Percentiles rank a stretch among this genome's conserved stretches.
These are phyloP conservation scores for Corythornis vintsioides DNA, from an alignment of 2,113 vertebrate species.

Conservation along the genomic window DNA sequence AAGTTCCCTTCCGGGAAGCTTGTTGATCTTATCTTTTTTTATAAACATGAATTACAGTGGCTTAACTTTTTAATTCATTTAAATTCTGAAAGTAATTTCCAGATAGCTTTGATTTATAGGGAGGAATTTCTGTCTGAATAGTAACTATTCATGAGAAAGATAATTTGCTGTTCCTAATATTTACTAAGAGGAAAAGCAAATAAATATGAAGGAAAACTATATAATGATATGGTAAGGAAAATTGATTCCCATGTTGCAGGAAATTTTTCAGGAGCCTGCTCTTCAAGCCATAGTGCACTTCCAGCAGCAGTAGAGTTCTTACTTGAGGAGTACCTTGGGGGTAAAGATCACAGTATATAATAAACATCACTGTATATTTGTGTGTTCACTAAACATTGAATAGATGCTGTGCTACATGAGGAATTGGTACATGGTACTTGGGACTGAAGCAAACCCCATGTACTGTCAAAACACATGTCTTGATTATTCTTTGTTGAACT, in stretches of 20 bases:
- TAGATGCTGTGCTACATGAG: background rate
- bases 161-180: background rate
- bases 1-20: background rate
- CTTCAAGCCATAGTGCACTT: background rate
- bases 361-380: background rate
- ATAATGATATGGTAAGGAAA: background rate
- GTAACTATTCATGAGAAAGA: background rate
- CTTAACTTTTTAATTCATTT: conserved; percentile 18
- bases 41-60: conserved; percentile 4
- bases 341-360: background rate
- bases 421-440: background rate
- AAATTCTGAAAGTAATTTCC: background rate
- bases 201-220: background rate
- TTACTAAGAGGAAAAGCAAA: background rate
- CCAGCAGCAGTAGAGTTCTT: background rate
- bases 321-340: background rate
- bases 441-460: no score
- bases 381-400: background rate
- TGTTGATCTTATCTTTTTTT: background rate
- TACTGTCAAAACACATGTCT: background rate
- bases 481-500: background rate
- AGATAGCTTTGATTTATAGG: background rate
- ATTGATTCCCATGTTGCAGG: background rate
- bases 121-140: background rate
- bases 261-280: background rate